A percentile compares a stretch with the other conserved stretches of the same genome.
These are phyloP conservation scores for Chironomus tepperi DNA, from an alignment of 1,140 invertebrate species.

Conservation along the genomic window DNA sequence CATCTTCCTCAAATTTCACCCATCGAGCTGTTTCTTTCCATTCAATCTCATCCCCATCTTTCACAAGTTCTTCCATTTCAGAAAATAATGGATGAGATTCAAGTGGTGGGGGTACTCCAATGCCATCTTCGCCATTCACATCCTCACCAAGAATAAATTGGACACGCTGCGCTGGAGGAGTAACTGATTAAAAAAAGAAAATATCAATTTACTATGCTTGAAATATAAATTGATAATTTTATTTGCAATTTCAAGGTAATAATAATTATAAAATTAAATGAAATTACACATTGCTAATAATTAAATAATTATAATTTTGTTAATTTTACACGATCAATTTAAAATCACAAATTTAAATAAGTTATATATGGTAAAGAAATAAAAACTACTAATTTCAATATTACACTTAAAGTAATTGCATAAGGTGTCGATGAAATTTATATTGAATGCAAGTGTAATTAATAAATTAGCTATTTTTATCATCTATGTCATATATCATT, in stretches of 20 bases:
- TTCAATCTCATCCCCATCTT: slow-evolving; percentile 79
- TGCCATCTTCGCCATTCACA: slow-evolving; percentile 60
- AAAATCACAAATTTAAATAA: not conserved
- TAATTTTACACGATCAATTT: no score
- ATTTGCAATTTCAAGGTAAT: slow-evolving; percentile 27
- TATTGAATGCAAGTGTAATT: no score
- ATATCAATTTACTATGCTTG: not conserved
- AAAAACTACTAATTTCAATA: no score
- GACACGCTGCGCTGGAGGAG: slow-evolving; percentile 81
- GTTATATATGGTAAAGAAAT: no score
- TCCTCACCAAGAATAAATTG: slow-evolving; percentile 95
- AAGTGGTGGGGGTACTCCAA: slow-evolving; percentile 40
- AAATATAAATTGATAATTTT: not conserved
- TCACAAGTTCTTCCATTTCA: slow-evolving; percentile 89
- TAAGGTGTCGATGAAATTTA: no score
- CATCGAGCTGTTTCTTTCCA: slow-evolving; percentile 97
- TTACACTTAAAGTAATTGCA: no score
- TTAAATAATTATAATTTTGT: not conserved
- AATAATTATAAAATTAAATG: slow-evolving; percentile 28
- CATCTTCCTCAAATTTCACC: slow-evolving; percentile 94
- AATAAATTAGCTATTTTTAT: no score
- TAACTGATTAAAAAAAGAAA: slow-evolving; percentile 51
- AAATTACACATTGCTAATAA: not conserved
- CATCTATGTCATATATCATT: no score
- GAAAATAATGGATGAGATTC: slow-evolving; percentile 85